phyloP scores from a whole-genome alignment of 2,888 invertebrate species.

The Ophion costatus region DNA sequence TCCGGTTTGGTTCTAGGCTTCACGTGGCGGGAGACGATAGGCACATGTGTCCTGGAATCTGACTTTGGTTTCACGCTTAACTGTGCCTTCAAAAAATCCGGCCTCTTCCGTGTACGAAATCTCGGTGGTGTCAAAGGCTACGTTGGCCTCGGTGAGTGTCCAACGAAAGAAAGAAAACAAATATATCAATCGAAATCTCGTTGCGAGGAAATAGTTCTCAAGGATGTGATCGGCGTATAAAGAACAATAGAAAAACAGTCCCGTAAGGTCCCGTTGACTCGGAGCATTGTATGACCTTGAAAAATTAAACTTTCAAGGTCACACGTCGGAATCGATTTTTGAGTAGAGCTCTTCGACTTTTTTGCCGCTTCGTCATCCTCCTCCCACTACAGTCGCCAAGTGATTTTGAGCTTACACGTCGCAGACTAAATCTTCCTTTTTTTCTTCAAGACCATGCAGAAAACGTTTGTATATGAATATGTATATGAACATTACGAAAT shows the following conservation, averaged over 20 bases:
- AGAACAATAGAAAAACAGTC: neutral
- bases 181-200: slow-evolving; percentile 15
- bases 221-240: slow-evolving; percentile 6
- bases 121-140: slow-evolving; percentile 95
- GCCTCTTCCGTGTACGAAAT: slow-evolving; percentile 95
- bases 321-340: slow-evolving; percentile 3
- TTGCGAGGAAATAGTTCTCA: slow-evolving; percentile 4
- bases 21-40: slow-evolving; percentile 87
- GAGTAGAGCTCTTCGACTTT: slow-evolving; percentile 2
- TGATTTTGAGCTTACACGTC: neutral
- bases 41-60: slow-evolving; percentile 94
- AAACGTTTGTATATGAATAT: slow-evolving; percentile 21
- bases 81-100: slow-evolving; percentile 96
- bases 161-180: slow-evolving; percentile 51
- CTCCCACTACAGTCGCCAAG: neutral
- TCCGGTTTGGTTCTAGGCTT: slow-evolving; percentile 84
- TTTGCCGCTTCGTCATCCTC: neutral
- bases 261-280: slow-evolving; percentile 16
- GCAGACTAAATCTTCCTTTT: slow-evolving; percentile 1
- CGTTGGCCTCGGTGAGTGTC: slow-evolving; percentile 92
- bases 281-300: slow-evolving; percentile 53
- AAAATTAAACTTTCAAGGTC: slow-evolving; percentile 49
- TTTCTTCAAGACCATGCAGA: neutral
- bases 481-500: slow-evolving; percentile 29
- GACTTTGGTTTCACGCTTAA: slow-evolving; percentile 95